A percentile compares a stretch with the other conserved stretches of the same genome.
phyloP scores from a whole-genome alignment of 2,888 invertebrate species.

The Rapana venosa region DNA sequence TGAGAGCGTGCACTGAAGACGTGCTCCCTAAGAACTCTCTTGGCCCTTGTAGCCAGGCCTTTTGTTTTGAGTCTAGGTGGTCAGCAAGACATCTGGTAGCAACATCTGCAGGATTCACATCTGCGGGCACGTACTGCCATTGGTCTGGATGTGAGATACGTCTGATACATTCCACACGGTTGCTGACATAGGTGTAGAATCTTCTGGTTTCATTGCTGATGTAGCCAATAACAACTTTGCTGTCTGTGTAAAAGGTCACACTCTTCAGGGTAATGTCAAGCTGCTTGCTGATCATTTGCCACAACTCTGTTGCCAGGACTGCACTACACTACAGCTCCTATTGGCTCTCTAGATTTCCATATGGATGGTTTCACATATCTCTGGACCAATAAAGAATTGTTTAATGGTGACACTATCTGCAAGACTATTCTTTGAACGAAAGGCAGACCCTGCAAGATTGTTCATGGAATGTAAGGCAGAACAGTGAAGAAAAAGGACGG shows the following conservation, averaged over 20 bases:
- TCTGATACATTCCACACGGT: conserved; percentile 44
- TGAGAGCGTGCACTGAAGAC: not conserved
- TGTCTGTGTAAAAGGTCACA: conserved; percentile 47
- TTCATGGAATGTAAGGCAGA: too few relatives aligned
- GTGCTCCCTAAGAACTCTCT: not conserved
- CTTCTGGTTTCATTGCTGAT: conserved; percentile 44
- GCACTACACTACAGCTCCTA: too few relatives aligned
- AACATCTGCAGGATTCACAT: not conserved
- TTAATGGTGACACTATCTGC: too few relatives aligned
- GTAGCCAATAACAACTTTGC: conserved; percentile 49
- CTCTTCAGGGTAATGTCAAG: not conserved
- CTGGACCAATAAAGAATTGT: too few relatives aligned
- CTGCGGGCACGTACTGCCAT: conserved; percentile 39
- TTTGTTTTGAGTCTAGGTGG: not conserved
- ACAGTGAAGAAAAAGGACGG: too few relatives aligned
- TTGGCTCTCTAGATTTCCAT: too few relatives aligned
- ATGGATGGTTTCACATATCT: too few relatives aligned
- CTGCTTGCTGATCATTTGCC: conserved; percentile 6
- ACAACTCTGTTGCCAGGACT: conserved; percentile 41
- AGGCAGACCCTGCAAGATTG: too few relatives aligned
- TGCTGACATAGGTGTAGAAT: conserved; percentile 48
- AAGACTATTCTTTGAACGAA: too few relatives aligned
- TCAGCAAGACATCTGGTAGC: conserved; percentile 7
- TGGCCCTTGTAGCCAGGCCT: conserved; percentile 3
- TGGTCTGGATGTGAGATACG: conserved; percentile 37